Conservation (phyloP, 1,140 invertebrate species). For the Rhagoletis zephyria region DNA sequence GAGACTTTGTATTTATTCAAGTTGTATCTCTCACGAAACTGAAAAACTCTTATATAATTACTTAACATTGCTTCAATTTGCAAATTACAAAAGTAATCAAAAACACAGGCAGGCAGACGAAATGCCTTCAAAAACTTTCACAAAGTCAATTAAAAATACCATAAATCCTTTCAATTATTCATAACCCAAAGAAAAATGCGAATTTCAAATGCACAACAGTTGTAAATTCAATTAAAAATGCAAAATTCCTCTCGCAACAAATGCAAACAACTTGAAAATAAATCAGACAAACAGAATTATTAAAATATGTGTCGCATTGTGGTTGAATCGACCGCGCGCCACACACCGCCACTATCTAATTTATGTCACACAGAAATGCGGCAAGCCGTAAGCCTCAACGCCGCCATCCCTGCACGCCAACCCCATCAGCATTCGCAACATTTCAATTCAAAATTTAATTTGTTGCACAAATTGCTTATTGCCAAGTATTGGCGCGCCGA, state of each 20-base stretch:
- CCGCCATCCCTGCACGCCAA: neutral
- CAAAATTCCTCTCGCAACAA: constrained; percentile 5
- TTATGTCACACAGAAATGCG: constrained; percentile 6
- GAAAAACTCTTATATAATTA: too few relatives aligned
- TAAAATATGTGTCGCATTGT: neutral
- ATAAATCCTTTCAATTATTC: constrained; percentile 39
- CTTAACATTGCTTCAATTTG: neutral
- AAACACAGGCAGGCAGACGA: neutral
- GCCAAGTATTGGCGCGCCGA: constrained; percentile 3
- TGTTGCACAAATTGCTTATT: neutral
- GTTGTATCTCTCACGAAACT: too few relatives aligned
- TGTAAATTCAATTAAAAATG: constrained; percentile 30
- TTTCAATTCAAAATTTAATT: constrained; percentile 36
- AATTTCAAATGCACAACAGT: constrained; percentile 25
- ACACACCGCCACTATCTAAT: neutral
- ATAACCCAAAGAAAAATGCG: constrained; percentile 11
- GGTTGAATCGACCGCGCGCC: too few relatives aligned
- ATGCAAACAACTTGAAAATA: neutral
- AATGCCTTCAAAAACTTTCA: neutral
- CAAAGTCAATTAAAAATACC: neutral
- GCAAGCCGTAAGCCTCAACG: neutral
- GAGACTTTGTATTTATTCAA: too few relatives aligned
- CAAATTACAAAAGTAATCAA: constrained; percentile 9
- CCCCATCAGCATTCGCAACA: neutral
- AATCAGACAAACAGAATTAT: neutral